A percentile compares a stretch with the other conserved stretches of the same genome.
Conservation (phyloP, 2,797 vertebrate genomes). For the Coranthus polyacanthus region DNA sequence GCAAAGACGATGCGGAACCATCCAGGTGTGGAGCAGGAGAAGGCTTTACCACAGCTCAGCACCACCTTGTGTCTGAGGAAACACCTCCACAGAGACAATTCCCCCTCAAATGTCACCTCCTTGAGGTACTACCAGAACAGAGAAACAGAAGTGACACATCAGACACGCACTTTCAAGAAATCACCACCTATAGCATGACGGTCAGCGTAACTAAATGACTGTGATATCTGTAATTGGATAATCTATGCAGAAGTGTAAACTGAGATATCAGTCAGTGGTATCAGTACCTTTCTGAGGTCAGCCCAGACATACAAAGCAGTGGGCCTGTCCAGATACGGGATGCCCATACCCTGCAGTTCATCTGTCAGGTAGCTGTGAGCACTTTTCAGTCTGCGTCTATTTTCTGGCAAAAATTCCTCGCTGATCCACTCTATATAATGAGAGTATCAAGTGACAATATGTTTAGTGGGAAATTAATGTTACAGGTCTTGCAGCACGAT, state of each 20-base stretch:
- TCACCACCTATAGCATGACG: too few species aligned
- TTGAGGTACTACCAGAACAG: constrained; percentile 86
- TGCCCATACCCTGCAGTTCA: constrained; percentile 87
- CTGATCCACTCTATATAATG: constrained; percentile 91
- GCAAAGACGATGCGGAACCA: constrained; percentile 97
- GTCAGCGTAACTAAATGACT: not conserved
- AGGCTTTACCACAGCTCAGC: constrained; percentile 91
- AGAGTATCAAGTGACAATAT: constrained; percentile 31
- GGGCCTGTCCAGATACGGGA: constrained; percentile 89
- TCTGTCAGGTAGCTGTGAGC: constrained; percentile 88
- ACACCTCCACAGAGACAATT: constrained; percentile 88
- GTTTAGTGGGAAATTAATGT: constrained; percentile 21
- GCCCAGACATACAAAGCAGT: constrained; percentile 94
- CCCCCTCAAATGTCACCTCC: constrained; percentile 89
- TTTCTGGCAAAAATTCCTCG: constrained; percentile 89
- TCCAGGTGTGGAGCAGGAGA: constrained; percentile 91
- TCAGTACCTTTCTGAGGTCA: constrained; percentile 92
- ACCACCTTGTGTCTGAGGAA: constrained; percentile 93
- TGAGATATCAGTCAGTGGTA: not conserved
- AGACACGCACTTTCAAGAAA: constrained; percentile 3
- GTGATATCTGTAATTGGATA: not conserved
- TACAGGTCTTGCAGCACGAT: constrained; percentile 10
- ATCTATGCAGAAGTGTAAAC: not conserved
- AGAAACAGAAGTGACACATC: constrained; percentile 13
- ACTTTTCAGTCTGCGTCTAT: constrained; percentile 88